A percentile compares a stretch with the other conserved stretches of the same genome.
Conservation (phyloP, 2,113 vertebrate species). For the Zapornia atra region DNA sequence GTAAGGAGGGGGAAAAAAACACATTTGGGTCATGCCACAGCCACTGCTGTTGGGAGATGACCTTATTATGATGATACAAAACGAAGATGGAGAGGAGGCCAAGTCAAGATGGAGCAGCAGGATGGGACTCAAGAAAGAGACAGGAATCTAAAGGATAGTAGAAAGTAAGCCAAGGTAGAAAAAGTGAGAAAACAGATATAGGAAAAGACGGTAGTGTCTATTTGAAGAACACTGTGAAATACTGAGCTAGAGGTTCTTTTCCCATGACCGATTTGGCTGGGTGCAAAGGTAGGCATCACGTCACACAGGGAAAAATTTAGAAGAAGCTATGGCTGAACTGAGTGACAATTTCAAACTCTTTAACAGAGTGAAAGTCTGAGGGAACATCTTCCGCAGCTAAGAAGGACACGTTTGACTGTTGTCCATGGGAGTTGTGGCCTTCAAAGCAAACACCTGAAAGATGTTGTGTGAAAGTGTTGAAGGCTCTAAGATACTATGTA, state of each 20-base stretch:
- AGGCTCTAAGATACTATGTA: background rate
- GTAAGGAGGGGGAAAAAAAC: background rate
- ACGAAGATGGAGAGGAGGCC: background rate
- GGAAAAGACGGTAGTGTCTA: background rate
- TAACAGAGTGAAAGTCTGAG: background rate
- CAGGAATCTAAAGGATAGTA: background rate
- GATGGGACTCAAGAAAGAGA: background rate
- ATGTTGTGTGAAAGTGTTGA: background rate
- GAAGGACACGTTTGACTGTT: background rate
- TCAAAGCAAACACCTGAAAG: background rate
- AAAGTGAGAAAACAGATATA: background rate
- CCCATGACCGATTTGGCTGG: background rate
- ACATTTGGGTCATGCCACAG: background rate
- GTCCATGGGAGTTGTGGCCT: background rate
- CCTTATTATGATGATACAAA: background rate
- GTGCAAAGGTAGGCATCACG: background rate
- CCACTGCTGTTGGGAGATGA: background rate
- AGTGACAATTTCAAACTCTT: background rate
- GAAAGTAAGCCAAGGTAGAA: background rate
- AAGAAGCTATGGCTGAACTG: background rate
- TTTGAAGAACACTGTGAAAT: background rate
- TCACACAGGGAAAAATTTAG: background rate
- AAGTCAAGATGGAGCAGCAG: background rate
- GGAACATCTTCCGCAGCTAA: background rate
- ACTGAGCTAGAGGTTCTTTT: background rate